Evolutionary conservation across 37 sponge, comb jelly and placozoan species (phyloP), one percentile per base, ranked within the genome.

Genomic region (Beroe forskalii): DNA sequence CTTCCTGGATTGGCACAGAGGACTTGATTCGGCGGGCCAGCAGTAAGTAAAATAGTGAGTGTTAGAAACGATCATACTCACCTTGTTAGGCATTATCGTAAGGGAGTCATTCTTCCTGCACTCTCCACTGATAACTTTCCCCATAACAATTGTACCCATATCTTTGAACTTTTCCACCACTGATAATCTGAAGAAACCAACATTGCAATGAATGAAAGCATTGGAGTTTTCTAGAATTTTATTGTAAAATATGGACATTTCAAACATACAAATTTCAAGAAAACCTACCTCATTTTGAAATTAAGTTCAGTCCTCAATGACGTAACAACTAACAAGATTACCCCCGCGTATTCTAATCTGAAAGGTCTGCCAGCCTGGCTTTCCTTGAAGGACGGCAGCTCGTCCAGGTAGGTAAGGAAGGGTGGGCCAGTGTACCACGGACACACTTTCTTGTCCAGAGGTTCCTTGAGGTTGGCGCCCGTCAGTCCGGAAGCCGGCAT

Each of bases 141-240:
- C 99, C 92, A 96, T 90, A 42, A 98, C 93, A 42, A 98, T 80
- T 28, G 97, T 96, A 0, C 99, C 99, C 97, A 96, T 98, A 90
- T 98, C 99, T 95, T 95, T 97, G 86, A 92, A 94, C 40, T 95
- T 96, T 89, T 97, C 98, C 0, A 94, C 89, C 41, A 97, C 93
- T 41, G 98, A 96, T 90, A 97, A 92, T 83, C 96, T 92, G 62
- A 94, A 93, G 0, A 93, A 92, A n/a, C n/a, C n/a, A n/a, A n/a
- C n/a, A n/a, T n/a, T n/a, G n/a, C n/a, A n/a, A n/a, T n/a, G n/a
- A n/a, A n/a, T n/a, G n/a, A n/a, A n/a, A n/a, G n/a, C n/a, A n/a
- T n/a, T n/a, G n/a, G n/a, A n/a, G n/a, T n/a, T n/a, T n/a, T n/a
- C n/a, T n/a, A n/a, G n/a, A n/a, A n/a, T n/a, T n/a, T n/a, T n/a